These are phyloP conservation scores for Rhinolophus sinicus DNA, from an alignment of 2,113 vertebrate genomes.

Conservation along the genomic window DNA sequence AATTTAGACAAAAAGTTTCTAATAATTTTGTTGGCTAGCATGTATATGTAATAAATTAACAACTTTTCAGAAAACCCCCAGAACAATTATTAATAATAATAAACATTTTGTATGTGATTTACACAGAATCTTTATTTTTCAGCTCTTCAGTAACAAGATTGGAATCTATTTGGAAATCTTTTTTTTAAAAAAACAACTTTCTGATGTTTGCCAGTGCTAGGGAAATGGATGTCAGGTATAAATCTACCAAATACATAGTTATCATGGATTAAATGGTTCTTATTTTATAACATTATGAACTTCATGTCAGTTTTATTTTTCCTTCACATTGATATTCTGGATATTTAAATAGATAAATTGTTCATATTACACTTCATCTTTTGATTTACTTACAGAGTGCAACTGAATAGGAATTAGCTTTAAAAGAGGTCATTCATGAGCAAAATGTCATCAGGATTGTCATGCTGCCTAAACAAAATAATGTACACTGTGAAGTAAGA, in stretches of 20 bases:
- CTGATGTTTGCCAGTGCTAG: background rate
- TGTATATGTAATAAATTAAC: background rate
- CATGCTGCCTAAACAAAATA: background rate
- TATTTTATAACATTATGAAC: constrained; percentile 43
- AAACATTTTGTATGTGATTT: background rate
- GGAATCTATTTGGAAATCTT: background rate
- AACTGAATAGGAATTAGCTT: constrained; percentile 15
- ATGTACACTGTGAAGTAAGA: constrained; percentile 1
- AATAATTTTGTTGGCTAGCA: background rate
- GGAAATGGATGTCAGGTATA: background rate
- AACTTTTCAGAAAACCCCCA: background rate
- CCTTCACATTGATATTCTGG: background rate
- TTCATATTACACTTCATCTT: constrained; percentile 12
- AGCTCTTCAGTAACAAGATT: background rate
- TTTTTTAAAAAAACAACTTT: background rate
- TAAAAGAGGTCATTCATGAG: constrained; percentile 22
- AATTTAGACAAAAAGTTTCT: background rate
- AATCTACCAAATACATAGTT: constrained; percentile 47
- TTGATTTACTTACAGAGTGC: background rate
- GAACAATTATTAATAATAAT: background rate
- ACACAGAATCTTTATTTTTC: background rate
- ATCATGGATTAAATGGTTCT: background rate
- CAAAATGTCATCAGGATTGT: constrained; percentile 45
- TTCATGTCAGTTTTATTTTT: constrained; percentile 60
- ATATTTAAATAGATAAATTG: constrained; percentile 5